These are phyloP conservation scores for Spea hammondii DNA, from an alignment of 2,797 vertebrate genomes.

Conservation along the genomic window DNA sequence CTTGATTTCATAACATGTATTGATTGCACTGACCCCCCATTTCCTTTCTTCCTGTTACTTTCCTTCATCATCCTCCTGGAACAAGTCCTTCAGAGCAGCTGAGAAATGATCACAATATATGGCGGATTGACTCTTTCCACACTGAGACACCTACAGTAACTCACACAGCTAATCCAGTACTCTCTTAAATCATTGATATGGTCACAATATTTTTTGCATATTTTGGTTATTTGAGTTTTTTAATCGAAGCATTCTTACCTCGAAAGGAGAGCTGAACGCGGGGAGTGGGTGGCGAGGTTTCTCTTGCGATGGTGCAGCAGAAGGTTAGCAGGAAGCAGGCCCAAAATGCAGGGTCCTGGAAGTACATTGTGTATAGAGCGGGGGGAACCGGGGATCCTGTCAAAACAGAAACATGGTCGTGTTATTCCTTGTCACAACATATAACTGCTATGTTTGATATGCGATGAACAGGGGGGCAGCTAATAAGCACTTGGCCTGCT, in stretches of 20 bases:
- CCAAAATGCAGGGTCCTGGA: slow-evolving; percentile 23
- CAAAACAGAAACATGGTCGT: background rate
- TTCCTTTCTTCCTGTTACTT: background rate
- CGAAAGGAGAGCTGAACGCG: slow-evolving; percentile 44
- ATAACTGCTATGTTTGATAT: background rate
- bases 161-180: background rate
- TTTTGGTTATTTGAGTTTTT: background rate
- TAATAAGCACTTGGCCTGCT: background rate
- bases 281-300: slow-evolving; percentile 5
- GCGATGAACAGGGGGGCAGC: background rate
- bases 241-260: slow-evolving; percentile 22
- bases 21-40: slow-evolving; percentile 32
- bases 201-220: background rate
- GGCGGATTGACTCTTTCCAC: slow-evolving; percentile 5
- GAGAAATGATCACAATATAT: slow-evolving; percentile 31
- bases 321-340: slow-evolving; percentile 29
- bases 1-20: slow-evolving; percentile 23
- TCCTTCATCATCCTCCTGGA: slow-evolving; percentile 25
- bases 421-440: background rate
- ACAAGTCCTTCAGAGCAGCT: slow-evolving; percentile 28
- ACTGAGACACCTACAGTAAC: background rate
- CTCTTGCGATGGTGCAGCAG: slow-evolving; percentile 18
- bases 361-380: slow-evolving; percentile 14
- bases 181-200: background rate
- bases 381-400: slow-evolving; percentile 20